Percentiles rank a stretch among this genome's conserved stretches.
Evolutionary conservation across 2,797 vertebrate genomes (phyloP).

Genomic region (Morus bassanus): DNA sequence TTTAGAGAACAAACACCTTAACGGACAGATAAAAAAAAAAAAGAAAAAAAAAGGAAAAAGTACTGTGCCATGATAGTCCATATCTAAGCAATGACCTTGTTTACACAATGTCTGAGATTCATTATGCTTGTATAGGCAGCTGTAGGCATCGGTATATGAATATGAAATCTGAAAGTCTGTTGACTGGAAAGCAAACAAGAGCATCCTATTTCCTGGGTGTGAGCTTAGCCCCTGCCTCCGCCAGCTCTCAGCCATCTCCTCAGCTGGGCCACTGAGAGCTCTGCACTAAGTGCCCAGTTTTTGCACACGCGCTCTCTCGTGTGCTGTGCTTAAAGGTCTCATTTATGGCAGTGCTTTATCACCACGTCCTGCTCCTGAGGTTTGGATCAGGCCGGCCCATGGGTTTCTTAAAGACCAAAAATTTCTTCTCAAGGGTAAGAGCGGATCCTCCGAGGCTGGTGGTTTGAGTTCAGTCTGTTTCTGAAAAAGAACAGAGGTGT

Average conservation of each 20-base stretch:
- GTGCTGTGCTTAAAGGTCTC: slow-evolving; percentile 49
- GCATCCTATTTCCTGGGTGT: slow-evolving; percentile 35
- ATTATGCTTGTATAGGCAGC: slow-evolving; percentile 65
- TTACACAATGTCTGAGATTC: slow-evolving; percentile 60
- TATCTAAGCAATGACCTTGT: slow-evolving; percentile 66
- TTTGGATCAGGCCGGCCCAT: slow-evolving; percentile 5
- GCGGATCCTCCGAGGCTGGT: slow-evolving; percentile 48
- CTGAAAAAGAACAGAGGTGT: slow-evolving; percentile 69
- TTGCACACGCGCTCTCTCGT: background rate
- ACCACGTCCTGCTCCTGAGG: slow-evolving; percentile 40
- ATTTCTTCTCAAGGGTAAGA: slow-evolving; percentile 53
- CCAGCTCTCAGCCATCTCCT: background rate
- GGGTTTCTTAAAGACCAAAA: slow-evolving; percentile 15
- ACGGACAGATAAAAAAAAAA: slow-evolving; percentile 2
- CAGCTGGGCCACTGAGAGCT: background rate
- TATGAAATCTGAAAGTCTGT: slow-evolving; percentile 70
- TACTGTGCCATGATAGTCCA: slow-evolving; percentile 64
- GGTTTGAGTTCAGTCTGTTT: slow-evolving; percentile 71
- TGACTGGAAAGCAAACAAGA: slow-evolving; percentile 69
- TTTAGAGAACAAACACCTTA: slow-evolving; percentile 73
- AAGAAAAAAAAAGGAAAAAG: background rate
- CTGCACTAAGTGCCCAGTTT: background rate
- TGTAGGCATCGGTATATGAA: slow-evolving; percentile 66
- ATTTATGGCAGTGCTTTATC: slow-evolving; percentile 13
- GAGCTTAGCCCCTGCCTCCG: background rate